Evolutionary conservation across 2,888 invertebrate genomes (phyloP).

Genomic region (Galerucella pusilla): DNA sequence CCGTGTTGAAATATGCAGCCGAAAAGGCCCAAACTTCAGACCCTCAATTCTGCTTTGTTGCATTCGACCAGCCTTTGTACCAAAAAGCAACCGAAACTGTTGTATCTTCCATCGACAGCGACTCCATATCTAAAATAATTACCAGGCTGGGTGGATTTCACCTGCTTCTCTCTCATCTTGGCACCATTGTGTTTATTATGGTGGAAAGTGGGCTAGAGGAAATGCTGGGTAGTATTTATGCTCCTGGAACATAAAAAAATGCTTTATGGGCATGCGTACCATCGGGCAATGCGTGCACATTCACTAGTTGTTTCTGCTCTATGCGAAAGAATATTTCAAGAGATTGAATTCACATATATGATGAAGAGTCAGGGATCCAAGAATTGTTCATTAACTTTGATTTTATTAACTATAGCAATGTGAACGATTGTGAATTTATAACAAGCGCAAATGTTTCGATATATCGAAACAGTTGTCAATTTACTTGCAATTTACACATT

Average conservation of each 20-base stretch:
- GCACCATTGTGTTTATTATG: slow-evolving; percentile 1
- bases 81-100: slow-evolving; percentile 8
- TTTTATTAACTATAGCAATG: too few species aligned
- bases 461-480: too few species aligned
- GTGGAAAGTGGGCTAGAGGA: not conserved
- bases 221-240: not conserved
- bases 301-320: slow-evolving; percentile 13
- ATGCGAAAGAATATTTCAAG: slow-evolving; percentile 5
- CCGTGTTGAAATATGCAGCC: not conserved
- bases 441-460: too few species aligned
- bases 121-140: not conserved
- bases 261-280: not conserved
- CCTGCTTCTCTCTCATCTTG: slow-evolving; percentile 2
- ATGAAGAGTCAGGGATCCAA: too few species aligned
- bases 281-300: slow-evolving; percentile 9
- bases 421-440: too few species aligned
- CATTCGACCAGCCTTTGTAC: slow-evolving; percentile 2
- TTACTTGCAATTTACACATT: too few species aligned
- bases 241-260: not conserved
- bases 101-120: not conserved
- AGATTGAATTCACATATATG: too few species aligned
- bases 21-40: not conserved
- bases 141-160: slow-evolving; percentile 11
- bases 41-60: slow-evolving; percentile 1
- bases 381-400: too few species aligned